Conservation (phyloP, 2,797 vertebrate genomes). For the Tragopan temminckii region DNA sequence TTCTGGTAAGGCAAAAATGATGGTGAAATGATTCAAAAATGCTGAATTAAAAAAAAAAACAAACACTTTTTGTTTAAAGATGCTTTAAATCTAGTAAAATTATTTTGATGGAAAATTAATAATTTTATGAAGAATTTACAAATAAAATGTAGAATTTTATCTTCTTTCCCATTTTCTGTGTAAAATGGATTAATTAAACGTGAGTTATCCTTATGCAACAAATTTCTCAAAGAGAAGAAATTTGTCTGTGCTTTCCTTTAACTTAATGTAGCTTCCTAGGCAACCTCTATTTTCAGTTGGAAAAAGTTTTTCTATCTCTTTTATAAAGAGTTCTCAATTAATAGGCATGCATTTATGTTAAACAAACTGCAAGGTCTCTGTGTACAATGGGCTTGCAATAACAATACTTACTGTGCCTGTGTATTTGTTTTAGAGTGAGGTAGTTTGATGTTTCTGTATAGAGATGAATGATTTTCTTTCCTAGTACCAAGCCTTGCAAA, state of each 20-base stretch:
- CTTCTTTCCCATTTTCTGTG: background rate
- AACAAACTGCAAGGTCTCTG: background rate
- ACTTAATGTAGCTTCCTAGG: background rate
- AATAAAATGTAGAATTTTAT: background rate
- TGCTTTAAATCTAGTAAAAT: background rate
- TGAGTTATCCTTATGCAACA: background rate
- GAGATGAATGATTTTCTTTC: background rate
- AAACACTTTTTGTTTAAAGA: background rate
- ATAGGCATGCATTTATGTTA: background rate
- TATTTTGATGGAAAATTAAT: background rate
- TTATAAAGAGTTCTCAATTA: background rate
- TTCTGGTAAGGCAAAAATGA: background rate
- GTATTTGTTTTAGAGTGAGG: background rate
- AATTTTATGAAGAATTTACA: background rate
- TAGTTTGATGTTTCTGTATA: fast-evolving
- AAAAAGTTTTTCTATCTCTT: background rate
- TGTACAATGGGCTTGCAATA: background rate
- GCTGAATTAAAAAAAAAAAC: background rate
- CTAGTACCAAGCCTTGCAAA: background rate
- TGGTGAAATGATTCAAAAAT: background rate
- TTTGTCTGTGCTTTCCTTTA: background rate
- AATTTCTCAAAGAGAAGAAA: background rate
- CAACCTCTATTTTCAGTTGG: background rate
- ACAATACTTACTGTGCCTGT: background rate
- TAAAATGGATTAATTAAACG: background rate